Evolutionary conservation across 2,888 invertebrate species (phyloP).

Genomic region (Calliopum simillimum): DNA sequence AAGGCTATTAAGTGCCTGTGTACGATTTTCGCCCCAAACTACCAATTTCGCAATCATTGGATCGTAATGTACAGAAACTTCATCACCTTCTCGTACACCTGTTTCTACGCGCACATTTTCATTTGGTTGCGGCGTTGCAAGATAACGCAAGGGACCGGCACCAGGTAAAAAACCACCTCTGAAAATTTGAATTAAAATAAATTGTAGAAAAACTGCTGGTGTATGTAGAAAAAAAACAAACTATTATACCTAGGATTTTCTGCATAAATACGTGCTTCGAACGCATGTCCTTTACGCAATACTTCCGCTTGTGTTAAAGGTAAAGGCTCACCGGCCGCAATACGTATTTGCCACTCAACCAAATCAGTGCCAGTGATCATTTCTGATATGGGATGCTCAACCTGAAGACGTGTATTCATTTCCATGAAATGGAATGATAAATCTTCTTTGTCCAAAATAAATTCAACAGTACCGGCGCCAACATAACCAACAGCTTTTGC

Average conservation of each 20-base stretch:
- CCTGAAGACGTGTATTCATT: constrained; percentile 97
- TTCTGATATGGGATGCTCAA: constrained; percentile 97
- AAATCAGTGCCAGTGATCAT: constrained; percentile 97
- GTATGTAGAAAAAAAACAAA: too few relatives aligned
- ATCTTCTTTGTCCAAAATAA: constrained; percentile 88
- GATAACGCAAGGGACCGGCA: constrained; percentile 84
- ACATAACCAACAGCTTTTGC: constrained; percentile 96
- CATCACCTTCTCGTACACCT: constrained; percentile 88
- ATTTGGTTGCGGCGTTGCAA: constrained; percentile 77
- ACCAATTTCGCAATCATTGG: constrained; percentile 99
- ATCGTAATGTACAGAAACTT: constrained; percentile 98
- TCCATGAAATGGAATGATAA: constrained; percentile 99
- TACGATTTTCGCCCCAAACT: constrained; percentile 90
- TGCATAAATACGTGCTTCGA: constrained; percentile 97
- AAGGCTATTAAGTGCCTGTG: constrained; percentile 83
- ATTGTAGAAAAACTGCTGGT: not conserved
- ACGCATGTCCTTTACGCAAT: constrained; percentile 84
- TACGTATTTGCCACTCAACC: constrained; percentile 96
- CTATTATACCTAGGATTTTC: constrained; percentile 75
- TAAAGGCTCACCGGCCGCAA: constrained; percentile 89
- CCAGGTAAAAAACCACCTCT: constrained; percentile 90
- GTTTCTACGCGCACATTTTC: constrained; percentile 88
- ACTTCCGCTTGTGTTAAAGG: constrained; percentile 87
- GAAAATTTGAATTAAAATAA: too few relatives aligned
- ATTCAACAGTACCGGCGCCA: constrained; percentile 98